A percentile compares a stretch with the other conserved stretches of the same genome.
phyloP scores from a whole-genome alignment of 1,140 invertebrate species.

The Panagrolaimus sp. region DNA sequence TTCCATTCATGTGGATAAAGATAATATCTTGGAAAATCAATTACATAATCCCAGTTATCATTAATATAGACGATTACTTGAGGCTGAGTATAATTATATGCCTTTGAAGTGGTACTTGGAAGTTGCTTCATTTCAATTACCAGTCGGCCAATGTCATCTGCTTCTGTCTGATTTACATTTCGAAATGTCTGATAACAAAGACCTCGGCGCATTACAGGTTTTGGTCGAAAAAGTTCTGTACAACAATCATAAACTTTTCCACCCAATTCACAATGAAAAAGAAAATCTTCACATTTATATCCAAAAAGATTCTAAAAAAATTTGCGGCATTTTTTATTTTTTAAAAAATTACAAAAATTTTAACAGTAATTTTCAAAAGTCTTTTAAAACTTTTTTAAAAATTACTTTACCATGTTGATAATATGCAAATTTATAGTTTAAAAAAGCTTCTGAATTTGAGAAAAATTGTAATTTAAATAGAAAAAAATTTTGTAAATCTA shows the following conservation, averaged over 20 bases:
- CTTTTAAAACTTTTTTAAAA: too few species aligned
- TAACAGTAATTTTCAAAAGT: neutral
- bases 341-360: neutral
- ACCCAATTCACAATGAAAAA: constrained; percentile 48
- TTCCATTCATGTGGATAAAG: constrained; percentile 57
- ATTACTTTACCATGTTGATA: too few species aligned
- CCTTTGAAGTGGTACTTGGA: constrained; percentile 38
- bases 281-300: constrained; percentile 54
- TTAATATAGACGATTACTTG: constrained; percentile 55
- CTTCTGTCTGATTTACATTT: constrained; percentile 54
- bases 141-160: constrained; percentile 53
- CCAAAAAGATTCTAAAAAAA: constrained; percentile 48
- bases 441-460: neutral
- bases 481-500: too few species aligned
- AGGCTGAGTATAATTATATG: constrained; percentile 52
- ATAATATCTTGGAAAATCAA: constrained; percentile 57
- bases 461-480: neutral
- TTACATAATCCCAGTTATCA: constrained; percentile 53
- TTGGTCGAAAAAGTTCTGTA: constrained; percentile 35
- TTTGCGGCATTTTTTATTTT: too few species aligned
- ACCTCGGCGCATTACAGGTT: constrained; percentile 52
- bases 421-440: too few species aligned
- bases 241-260: constrained; percentile 50
- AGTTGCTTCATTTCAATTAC: constrained; percentile 45
- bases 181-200: constrained; percentile 50